Base-by-base conservation (phyloP, 2,888 invertebrate genomes). In the Syrista parreyssii region DNA sequence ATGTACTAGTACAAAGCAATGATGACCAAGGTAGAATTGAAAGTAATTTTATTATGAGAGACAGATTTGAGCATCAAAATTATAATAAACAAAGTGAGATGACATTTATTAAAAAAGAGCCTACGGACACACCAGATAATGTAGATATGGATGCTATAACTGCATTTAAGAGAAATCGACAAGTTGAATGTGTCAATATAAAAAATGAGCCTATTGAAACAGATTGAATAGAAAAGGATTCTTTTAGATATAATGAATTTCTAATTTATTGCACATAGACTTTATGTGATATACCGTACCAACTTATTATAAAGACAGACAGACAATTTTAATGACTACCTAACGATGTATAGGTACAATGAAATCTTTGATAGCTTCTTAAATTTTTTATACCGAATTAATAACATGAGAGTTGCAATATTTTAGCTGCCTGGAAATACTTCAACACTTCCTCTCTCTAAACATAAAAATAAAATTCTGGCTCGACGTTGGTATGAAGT, bases 221-320 rank as follows among this genome's bases (percentile, higher is more conserved):
- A 71, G 33, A 71, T 32, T 71, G 71, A 71, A 32, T 71, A 12
- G 32, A 71, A 31, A 55, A 55, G 55, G 23, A 71, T 33, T 71
- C 9, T 31, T 71, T 32, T 71, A 71, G 9, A 32, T 32, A 33
- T 71, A 31, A 71, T 33, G 9, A 71, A 31, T 33, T 71, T 23
- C 15, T 71, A 71, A 71, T 71, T 71, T 71, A 71, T 71, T 71
- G 71, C 31, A 71, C 71, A 31, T 71, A 71, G 12, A n/a, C 33
- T 71, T 33, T 31, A 71, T 31, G 71, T 71, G 31, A 32, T 71
- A 31, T 71, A 71, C 12, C 12, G 32, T 71, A 32, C 32, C 71
- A 32, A 31, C 15, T 30, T 11, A 71, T 71, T 15, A 32, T 30
- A 71, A 71, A 31, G 15, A 71, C 31, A 32, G 32, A 30, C 69